Evolutionary conservation across 2,888 invertebrate species (phyloP).

Genomic region (Capitulum mitella): DNA sequence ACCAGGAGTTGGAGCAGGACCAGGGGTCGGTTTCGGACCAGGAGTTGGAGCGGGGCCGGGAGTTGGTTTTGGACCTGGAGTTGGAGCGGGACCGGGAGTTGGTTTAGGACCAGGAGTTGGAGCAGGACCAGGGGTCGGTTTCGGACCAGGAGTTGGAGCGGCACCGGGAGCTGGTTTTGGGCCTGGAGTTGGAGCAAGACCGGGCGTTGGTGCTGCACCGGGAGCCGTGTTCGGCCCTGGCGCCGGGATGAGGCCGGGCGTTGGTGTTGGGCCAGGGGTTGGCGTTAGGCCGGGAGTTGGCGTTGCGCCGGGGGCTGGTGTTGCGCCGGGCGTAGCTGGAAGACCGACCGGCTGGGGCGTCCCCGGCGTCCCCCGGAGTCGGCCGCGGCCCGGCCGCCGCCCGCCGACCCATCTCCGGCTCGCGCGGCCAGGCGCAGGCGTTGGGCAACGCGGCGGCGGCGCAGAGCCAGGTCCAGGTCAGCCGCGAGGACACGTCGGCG

Average conservation of each 20-base stretch:
- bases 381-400: not conserved
- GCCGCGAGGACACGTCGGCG: not conserved
- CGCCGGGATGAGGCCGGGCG: too few relatives aligned
- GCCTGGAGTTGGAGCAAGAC: not conserved
- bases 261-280: not conserved
- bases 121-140: not conserved
- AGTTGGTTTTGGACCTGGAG: not conserved
- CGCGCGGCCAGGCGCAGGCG: slow-evolving; percentile 8
- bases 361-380: not conserved
- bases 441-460: not conserved
- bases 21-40: not conserved
- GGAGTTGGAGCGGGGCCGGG: not conserved
- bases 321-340: not conserved
- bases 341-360: not conserved
- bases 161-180: not conserved
- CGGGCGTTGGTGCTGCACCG: not conserved
- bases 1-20: not conserved
- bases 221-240: not conserved
- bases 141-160: too few relatives aligned
- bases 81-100: not conserved
- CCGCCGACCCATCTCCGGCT: too few relatives aligned
- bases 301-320: not conserved
- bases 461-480: not conserved
- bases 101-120: not conserved
- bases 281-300: not conserved